Evolutionary conservation across 2,113 vertebrate genomes (phyloP).

Genomic region (Forbesichthys papilliferus): DNA sequence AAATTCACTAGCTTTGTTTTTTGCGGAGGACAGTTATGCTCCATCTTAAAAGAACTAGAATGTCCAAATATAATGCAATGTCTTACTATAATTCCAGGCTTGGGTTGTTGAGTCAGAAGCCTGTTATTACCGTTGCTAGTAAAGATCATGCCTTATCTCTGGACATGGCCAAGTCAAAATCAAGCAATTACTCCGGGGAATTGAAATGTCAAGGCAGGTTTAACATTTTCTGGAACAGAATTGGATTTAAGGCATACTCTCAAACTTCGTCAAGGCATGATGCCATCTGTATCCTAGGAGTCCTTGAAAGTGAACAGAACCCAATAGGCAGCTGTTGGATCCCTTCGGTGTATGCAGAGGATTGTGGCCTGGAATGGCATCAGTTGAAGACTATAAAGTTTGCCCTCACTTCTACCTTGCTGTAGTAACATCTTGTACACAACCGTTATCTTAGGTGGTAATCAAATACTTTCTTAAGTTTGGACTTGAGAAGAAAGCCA

Average conservation of each 20-base stretch:
- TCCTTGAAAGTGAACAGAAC: background rate
- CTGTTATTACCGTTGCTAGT: slow-evolving; percentile 44
- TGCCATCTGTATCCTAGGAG: slow-evolving; percentile 21
- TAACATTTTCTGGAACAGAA: slow-evolving; percentile 49
- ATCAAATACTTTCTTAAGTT: too few species aligned
- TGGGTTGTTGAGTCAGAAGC: slow-evolving; percentile 21
- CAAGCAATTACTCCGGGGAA: slow-evolving; percentile 56
- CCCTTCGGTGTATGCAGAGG: background rate
- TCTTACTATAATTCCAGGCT: slow-evolving; percentile 29
- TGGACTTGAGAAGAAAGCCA: slow-evolving; percentile 13
- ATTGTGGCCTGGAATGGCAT: background rate
- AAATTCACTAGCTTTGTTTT: slow-evolving; percentile 18
- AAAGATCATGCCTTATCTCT: slow-evolving; percentile 50
- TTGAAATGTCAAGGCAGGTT: slow-evolving; percentile 66
- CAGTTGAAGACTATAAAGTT: background rate
- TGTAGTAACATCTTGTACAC: slow-evolving; percentile 12
- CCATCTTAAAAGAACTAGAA: slow-evolving; percentile 20
- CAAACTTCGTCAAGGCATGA: slow-evolving; percentile 20
- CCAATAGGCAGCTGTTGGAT: background rate
- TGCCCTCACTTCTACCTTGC: background rate
- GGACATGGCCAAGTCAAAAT: slow-evolving; percentile 46
- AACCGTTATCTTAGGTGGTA: too few species aligned
- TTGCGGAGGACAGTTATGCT: slow-evolving; percentile 16
- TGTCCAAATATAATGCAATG: slow-evolving; percentile 31
- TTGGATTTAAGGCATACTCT: slow-evolving; percentile 44